These are phyloP conservation scores for Halictus quadricinctus DNA, from an alignment of 2,888 invertebrate species.

Conservation along the genomic window DNA sequence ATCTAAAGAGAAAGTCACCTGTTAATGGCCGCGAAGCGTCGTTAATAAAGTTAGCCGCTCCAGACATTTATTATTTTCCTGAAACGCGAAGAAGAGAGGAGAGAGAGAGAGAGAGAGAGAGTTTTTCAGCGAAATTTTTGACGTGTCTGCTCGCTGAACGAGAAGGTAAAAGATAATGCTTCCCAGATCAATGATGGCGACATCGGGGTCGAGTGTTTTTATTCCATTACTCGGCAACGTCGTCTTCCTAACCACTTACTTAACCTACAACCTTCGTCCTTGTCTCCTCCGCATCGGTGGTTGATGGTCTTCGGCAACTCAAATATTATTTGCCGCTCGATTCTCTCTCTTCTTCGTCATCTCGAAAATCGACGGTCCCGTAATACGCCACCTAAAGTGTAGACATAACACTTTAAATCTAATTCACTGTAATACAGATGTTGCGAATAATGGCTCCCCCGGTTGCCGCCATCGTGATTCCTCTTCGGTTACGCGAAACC, in stretches of 20 bases:
- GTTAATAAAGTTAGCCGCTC: conserved; percentile 19
- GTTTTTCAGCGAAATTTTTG: conserved; percentile 50
- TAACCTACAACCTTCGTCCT: conserved; percentile 72
- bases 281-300: conserved; percentile 54
- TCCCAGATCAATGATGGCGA: conserved; percentile 61
- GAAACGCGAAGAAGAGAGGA: not conserved
- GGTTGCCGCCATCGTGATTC: not conserved
- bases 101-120: conserved; percentile 29
- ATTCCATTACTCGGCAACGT: conserved; percentile 78
- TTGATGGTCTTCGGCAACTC: conserved; percentile 76
- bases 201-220: conserved; percentile 80
- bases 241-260: conserved; percentile 80
- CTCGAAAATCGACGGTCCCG: conserved; percentile 33
- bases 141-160: conserved; percentile 36
- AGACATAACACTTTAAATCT: conserved; percentile 48
- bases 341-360: conserved; percentile 37
- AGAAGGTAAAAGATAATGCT: conserved; percentile 56
- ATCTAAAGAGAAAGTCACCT: not conserved
- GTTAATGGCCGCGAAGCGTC: not conserved
- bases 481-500: not conserved
- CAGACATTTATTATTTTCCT: conserved; percentile 35
- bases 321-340: conserved; percentile 78
- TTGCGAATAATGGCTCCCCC: conserved; percentile 39
- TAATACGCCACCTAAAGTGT: conserved; percentile 40
- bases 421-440: conserved; percentile 50